These are phyloP conservation scores for Eudyptes chrysolophus DNA, from an alignment of 2,113 vertebrate genomes.

Conservation along the genomic window DNA sequence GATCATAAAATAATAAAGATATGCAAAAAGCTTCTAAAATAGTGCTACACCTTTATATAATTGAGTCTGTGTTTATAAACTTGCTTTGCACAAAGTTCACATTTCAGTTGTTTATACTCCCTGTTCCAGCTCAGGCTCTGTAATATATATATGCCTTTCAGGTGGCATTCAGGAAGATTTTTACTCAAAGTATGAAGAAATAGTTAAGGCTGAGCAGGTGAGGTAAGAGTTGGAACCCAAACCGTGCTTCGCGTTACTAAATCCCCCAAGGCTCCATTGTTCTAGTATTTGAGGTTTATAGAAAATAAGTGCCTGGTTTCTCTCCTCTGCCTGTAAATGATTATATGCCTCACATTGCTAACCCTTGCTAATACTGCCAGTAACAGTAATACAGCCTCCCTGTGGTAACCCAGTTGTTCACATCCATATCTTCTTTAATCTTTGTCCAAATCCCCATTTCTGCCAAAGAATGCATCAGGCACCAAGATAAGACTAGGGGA, in stretches of 20 bases:
- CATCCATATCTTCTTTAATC: slow-evolving; percentile 1
- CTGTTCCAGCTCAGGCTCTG: background rate
- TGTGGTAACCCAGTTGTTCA: slow-evolving; percentile 12
- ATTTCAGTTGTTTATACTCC: background rate
- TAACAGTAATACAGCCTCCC: background rate
- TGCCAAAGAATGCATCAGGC: slow-evolving; percentile 16
- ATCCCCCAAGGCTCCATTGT: background rate
- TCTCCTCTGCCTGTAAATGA: slow-evolving; percentile 26
- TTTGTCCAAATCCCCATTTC: slow-evolving; percentile 25
- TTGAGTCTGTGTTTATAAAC: background rate
- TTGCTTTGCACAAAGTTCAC: background rate
- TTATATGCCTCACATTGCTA: slow-evolving; percentile 21
- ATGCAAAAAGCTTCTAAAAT: background rate
- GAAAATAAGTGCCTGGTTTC: background rate
- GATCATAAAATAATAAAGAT: background rate
- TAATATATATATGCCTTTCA: background rate
- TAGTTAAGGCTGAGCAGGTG: slow-evolving; percentile 9
- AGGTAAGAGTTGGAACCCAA: slow-evolving; percentile 32
- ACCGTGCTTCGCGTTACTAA: background rate
- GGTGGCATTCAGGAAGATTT: background rate
- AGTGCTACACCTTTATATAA: background rate
- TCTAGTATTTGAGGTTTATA: background rate
- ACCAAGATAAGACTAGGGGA: slow-evolving; percentile 14
- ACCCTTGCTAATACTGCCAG: background rate
- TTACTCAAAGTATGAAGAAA: background rate